phyloP scores from a whole-genome alignment of 2,797 vertebrate genomes.

The Phalloptychus januarius region DNA sequence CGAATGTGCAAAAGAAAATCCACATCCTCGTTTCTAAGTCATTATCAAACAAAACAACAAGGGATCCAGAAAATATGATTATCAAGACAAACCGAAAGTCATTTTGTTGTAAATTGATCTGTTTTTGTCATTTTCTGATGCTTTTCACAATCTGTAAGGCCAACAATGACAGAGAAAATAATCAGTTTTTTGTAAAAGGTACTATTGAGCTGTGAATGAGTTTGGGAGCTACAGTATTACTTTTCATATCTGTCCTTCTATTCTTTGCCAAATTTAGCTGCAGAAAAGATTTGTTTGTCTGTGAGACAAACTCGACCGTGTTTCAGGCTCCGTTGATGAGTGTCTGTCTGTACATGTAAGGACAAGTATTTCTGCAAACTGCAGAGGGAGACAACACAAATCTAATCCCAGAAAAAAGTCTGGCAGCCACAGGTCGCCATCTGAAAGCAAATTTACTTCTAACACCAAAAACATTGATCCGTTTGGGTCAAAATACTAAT shows the following conservation, averaged over 20 bases:
- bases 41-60: conserved; percentile 2
- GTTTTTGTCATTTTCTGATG: background rate
- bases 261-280: conserved; percentile 1
- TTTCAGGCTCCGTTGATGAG: background rate
- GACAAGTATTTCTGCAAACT: background rate
- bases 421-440: background rate
- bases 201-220: conserved; percentile 1
- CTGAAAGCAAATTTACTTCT: background rate
- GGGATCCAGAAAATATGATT: background rate
- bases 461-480: background rate
- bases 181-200: background rate
- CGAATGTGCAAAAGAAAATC: background rate
- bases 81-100: conserved; percentile 1
- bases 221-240: background rate
- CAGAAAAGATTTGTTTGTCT: background rate
- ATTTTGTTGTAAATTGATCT: conserved; percentile 1
- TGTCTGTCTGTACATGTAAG: background rate
- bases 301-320: background rate
- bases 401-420: background rate
- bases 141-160: background rate
- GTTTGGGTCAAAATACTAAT: background rate
- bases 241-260: background rate
- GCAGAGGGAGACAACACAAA: background rate
- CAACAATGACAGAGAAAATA: background rate
- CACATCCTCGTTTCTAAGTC: background rate